phyloP scores from a whole-genome alignment of 2,888 invertebrate genomes.

The Conchocele bisecta region DNA sequence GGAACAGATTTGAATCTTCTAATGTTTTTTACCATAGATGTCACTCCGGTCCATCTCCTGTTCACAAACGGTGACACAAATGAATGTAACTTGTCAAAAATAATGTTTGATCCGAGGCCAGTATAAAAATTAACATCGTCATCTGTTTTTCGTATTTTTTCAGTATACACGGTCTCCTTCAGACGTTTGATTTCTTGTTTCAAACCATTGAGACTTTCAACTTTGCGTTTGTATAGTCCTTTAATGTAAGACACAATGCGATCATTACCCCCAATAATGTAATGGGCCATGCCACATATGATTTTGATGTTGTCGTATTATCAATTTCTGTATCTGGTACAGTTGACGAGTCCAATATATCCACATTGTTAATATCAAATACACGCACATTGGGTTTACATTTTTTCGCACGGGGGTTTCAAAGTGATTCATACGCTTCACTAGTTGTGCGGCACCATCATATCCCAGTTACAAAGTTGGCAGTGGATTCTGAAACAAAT shows the following conservation, averaged over 20 bases:
- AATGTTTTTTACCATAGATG: slow-evolving; percentile 9
- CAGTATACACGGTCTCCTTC: slow-evolving; percentile 10
- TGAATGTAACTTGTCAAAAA: slow-evolving; percentile 38
- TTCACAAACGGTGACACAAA: slow-evolving; percentile 37
- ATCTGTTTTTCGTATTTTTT: slow-evolving; percentile 33
- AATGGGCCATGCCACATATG: too few species aligned
- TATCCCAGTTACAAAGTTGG: slow-evolving; percentile 37
- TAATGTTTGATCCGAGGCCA: slow-evolving; percentile 13
- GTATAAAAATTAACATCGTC: slow-evolving; percentile 42
- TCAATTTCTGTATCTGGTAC: too few species aligned
- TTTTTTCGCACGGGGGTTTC: too few species aligned
- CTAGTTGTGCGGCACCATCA: slow-evolving; percentile 24
- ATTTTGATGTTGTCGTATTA: too few species aligned
- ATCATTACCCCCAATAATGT: too few species aligned
- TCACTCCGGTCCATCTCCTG: slow-evolving; percentile 41
- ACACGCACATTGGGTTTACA: too few species aligned
- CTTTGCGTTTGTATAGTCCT: too few species aligned
- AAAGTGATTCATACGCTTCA: slow-evolving; percentile 26
- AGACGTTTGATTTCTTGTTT: not conserved
- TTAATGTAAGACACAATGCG: too few species aligned
- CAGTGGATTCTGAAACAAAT: slow-evolving; percentile 22
- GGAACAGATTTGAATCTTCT: slow-evolving; percentile 4
- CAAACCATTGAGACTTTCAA: too few species aligned
- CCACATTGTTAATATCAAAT: too few species aligned
- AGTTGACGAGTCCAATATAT: too few species aligned